A percentile compares a stretch with the other conserved stretches of the same genome.
phyloP scores from a whole-genome alignment of 2,113 vertebrate genomes.

The Rhadina sibilatrix region DNA sequence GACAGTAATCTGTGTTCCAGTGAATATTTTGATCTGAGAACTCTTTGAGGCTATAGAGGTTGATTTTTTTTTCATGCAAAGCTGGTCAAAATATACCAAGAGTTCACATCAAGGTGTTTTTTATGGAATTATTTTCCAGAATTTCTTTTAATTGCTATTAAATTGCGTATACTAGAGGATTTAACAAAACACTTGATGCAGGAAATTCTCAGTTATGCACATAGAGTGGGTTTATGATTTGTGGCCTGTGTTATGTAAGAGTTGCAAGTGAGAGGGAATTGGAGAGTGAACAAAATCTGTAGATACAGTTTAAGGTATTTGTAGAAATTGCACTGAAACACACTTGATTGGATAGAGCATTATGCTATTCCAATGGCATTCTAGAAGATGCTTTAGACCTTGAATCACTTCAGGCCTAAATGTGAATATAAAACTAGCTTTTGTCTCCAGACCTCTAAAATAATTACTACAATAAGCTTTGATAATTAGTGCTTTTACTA shows the following conservation, averaged over 20 bases:
- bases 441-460: neutral
- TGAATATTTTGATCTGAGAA: neutral
- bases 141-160: neutral
- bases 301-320: neutral
- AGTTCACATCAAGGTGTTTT: neutral
- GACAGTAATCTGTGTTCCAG: neutral
- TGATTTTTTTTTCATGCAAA: neutral
- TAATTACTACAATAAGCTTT: neutral
- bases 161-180: neutral
- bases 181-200: neutral
- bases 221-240: neutral
- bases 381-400: neutral
- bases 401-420: neutral
- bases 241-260: neutral
- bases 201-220: rapidly evolving
- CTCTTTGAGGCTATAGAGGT: neutral
- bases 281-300: neutral
- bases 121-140: neutral
- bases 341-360: neutral
- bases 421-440: neutral
- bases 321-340: neutral
- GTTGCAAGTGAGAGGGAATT: neutral
- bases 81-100: neutral
- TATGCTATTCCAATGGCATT: neutral
- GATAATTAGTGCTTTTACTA: neutral